These are phyloP conservation scores for Meiosimyza platycephala DNA, from an alignment of 2,888 invertebrate species.

Conservation along the genomic window DNA sequence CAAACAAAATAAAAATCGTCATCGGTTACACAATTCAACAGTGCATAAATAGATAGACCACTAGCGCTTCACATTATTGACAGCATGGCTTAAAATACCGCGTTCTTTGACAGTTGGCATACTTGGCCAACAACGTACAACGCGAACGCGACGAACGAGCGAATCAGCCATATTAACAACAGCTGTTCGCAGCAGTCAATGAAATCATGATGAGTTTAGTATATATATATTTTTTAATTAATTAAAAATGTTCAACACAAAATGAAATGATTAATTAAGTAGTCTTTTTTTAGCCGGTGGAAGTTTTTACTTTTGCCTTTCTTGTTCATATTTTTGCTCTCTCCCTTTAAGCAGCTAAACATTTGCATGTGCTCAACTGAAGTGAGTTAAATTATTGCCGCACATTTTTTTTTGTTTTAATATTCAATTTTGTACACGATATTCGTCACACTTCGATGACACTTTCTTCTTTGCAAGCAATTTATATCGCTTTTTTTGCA, in stretches of 20 bases:
- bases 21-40: constrained; percentile 7
- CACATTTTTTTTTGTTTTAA: background rate
- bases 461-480: constrained; percentile 25
- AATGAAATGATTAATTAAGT: too few relatives aligned
- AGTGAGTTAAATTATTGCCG: background rate
- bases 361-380: too few relatives aligned
- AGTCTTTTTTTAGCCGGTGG: too few relatives aligned
- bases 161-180: background rate
- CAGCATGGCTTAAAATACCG: too few relatives aligned
- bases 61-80: too few relatives aligned
- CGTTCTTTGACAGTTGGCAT: too few relatives aligned
- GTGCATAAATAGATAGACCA: background rate
- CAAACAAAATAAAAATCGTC: constrained; percentile 7
- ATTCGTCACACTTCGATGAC: constrained; percentile 21
- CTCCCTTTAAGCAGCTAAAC: too few relatives aligned
- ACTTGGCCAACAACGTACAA: background rate
- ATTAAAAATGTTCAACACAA: background rate
- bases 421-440: constrained; percentile 16
- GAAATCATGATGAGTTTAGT: background rate
- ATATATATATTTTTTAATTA: background rate
- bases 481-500: constrained; percentile 1
- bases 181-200: background rate
- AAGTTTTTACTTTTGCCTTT: too few relatives aligned
- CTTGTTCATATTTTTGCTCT: too few relatives aligned
- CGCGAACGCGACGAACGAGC: background rate